phyloP scores from a whole-genome alignment of 2,888 invertebrate species.

The Lagria hirta region DNA sequence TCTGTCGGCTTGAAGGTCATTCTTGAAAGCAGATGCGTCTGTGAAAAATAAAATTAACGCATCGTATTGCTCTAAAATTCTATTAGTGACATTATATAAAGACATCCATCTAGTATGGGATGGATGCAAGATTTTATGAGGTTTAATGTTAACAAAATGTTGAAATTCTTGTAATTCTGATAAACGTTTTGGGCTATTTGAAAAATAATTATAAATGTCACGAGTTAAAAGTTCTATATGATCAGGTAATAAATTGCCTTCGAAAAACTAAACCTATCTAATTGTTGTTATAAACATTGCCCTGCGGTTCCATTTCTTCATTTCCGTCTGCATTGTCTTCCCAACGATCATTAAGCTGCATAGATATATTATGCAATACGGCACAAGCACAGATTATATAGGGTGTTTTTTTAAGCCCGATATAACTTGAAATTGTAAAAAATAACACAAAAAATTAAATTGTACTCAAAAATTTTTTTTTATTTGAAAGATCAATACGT shows the following conservation, averaged over 20 bases:
- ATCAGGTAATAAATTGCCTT: not conserved
- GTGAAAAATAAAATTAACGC: slow-evolving; percentile 1
- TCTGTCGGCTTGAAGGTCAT: not conserved
- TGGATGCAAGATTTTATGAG: slow-evolving; percentile 2
- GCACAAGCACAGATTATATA: not conserved
- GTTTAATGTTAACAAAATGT: not conserved
- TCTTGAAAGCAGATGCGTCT: not conserved
- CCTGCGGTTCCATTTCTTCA: no score
- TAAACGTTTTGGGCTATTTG: not conserved
- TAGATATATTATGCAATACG: not conserved
- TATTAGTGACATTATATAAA: not conserved
- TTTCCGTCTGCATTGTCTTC: not conserved
- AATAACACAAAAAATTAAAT: no score
- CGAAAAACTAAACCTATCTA: not conserved
- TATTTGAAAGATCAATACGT: no score
- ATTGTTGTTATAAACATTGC: no score
- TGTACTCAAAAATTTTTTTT: no score
- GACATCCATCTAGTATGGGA: slow-evolving; percentile 5
- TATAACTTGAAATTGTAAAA: no score
- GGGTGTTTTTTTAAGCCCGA: no score
- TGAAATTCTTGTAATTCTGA: slow-evolving; percentile 1
- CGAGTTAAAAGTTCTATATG: not conserved
- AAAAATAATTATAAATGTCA: not conserved
- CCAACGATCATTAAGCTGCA: not conserved
- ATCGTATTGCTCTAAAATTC: slow-evolving; percentile 1